phyloP scores from a whole-genome alignment of 2,888 invertebrate genomes.

The Sphecodes monilicornis region DNA sequence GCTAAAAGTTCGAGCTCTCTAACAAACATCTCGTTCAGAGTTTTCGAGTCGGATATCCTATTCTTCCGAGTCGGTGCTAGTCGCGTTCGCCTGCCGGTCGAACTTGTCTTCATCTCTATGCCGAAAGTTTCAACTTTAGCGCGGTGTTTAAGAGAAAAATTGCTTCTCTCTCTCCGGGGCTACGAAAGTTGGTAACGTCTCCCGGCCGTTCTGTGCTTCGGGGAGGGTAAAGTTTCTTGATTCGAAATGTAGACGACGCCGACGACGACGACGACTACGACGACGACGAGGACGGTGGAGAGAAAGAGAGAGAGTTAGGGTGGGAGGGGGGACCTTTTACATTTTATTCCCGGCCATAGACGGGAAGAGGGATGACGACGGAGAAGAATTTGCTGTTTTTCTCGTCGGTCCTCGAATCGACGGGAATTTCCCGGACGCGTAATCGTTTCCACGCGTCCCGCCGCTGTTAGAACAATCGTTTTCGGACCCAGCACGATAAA shows the following conservation, averaged over 20 bases:
- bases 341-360: conserved; percentile 33
- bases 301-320: not conserved
- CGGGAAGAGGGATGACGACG: not conserved
- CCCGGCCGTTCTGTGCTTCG: conserved; percentile 22
- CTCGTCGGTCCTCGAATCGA: not conserved
- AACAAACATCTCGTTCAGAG: conserved; percentile 67
- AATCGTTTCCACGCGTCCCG: conserved; percentile 14
- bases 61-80: conserved; percentile 42
- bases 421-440: not conserved
- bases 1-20: conserved; percentile 61
- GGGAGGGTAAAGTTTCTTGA: conserved; percentile 54
- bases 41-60: conserved; percentile 61
- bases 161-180: conserved; percentile 34
- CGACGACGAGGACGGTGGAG: not conserved
- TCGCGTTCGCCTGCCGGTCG: conserved; percentile 38
- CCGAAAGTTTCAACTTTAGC: conserved; percentile 64
- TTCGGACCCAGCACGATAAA: conserved; percentile 7
- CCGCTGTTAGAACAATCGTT: conserved; percentile 10
- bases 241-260: conserved; percentile 43
- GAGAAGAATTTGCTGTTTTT: not conserved
- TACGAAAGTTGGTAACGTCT: conserved; percentile 58
- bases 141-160: conserved; percentile 70
- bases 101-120: conserved; percentile 66
- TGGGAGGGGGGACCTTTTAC: conserved; percentile 26
- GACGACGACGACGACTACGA: not conserved